These are phyloP conservation scores for Temnothorax nylanderi DNA, from an alignment of 1,140 invertebrate species.

Conservation along the genomic window DNA sequence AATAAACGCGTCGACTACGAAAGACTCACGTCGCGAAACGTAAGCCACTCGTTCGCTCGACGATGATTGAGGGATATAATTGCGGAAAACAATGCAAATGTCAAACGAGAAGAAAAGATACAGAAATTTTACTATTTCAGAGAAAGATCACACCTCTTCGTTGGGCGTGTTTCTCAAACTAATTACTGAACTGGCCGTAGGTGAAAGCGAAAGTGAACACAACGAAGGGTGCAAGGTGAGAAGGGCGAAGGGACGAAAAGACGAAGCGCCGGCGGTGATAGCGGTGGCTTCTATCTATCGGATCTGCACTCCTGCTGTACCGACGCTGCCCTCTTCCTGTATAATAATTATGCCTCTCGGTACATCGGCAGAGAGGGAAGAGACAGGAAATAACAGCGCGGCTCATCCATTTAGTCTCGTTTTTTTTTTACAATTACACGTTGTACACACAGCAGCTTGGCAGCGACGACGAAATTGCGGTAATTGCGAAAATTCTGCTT, in stretches of 20 bases:
- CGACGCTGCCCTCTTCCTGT: conserved; percentile 37
- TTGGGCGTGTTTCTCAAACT: conserved; percentile 17
- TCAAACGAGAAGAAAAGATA: not conserved
- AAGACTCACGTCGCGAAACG: not conserved
- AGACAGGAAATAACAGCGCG: conserved; percentile 58
- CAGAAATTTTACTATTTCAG: not conserved
- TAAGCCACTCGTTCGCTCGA: not conserved
- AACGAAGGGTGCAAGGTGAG: not conserved
- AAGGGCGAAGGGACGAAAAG: conserved; percentile 14
- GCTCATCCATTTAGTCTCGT: conserved; percentile 62
- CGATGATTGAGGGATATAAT: not conserved
- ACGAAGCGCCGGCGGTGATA: conserved; percentile 28
- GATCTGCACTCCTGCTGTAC: conserved; percentile 66
- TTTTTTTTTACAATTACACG: conserved; percentile 60
- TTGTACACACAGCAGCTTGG: not conserved
- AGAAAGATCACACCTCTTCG: not conserved
- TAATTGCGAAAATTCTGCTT: conserved; percentile 73
- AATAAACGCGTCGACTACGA: not conserved
- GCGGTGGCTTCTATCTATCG: conserved; percentile 63
- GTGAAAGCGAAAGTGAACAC: conserved; percentile 59
- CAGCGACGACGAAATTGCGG: conserved; percentile 22
- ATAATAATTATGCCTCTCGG: conserved; percentile 57
- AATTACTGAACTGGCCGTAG: conserved; percentile 22
- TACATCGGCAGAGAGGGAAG: conserved; percentile 28
- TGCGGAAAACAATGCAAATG: not conserved